Evolutionary conservation across 2,888 invertebrate genomes (phyloP), one percentile per base, ranked within the genome.

Genomic region (Anticlea derivata): DNA sequence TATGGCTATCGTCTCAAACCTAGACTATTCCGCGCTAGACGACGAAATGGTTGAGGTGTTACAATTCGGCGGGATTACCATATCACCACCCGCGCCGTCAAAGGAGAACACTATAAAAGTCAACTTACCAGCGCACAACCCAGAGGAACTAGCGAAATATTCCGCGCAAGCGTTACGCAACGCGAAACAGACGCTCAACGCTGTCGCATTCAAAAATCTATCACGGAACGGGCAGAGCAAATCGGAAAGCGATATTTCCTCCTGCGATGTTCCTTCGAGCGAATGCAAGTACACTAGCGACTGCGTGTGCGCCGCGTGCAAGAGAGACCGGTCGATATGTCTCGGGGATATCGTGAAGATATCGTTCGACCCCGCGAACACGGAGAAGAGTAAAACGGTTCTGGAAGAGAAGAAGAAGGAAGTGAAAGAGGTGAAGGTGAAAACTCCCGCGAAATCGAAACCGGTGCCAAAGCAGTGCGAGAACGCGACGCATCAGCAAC

Each of bases 231-330:
- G 83, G 0, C 84, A 84, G 7, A 80, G 76, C 0, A 87, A 87
- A 8, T 83, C 83, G 0, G 88, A 88, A 1, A 79, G 80, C 0
- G 89, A 89, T 4, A 24, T 51, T 2, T 37, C 52, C 1, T 77
- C 78, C 0, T 87, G 86, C n/a, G 87, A 86, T 27, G 85, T 82
- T 0, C 86, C 86, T 0, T 83, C 81, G 30, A 79, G 66, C 0
- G 86, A 84, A 4, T 90, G 89, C 52, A 88, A 89, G 33, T 88
- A 85, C 79, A 89, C 90, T 0, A 87, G 76, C 1, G 89, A 90
- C 8, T 89, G 89, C 37, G 65, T 75, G 0, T 89, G 89, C 22
- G 72, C 61, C 1, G 69, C 77, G 0, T 89, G 89, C 23, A 85
- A 81, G 8, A 75, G 66, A 0, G 80, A 81, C 0, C 69, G 62